phyloP scores from a whole-genome alignment of 2,113 vertebrate species.

The Leptobrachium leishanense region DNA sequence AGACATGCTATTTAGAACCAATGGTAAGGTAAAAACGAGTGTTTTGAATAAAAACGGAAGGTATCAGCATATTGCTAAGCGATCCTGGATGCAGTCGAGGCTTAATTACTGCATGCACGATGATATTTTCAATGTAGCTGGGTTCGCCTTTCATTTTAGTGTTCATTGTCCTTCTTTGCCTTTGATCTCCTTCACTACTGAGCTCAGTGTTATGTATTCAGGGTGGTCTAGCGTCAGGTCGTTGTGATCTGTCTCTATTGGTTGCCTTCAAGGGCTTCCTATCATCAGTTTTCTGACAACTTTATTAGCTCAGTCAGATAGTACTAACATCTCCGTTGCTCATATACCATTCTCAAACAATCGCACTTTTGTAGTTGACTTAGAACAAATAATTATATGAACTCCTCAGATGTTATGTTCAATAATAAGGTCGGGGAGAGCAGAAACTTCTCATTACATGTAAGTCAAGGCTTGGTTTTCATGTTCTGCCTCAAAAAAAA shows the following conservation, averaged over 20 bases:
- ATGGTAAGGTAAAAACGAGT: too few species aligned
- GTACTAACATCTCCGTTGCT: constrained; percentile 57
- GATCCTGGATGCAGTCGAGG: background rate
- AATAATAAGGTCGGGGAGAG: constrained; percentile 76
- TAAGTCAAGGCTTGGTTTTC: constrained; percentile 67
- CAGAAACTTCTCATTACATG: constrained; percentile 76
- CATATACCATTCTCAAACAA: constrained; percentile 70
- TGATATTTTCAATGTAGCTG: constrained; percentile 39
- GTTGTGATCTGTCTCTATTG: constrained; percentile 73
- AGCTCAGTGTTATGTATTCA: constrained; percentile 70
- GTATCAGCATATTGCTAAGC: background rate
- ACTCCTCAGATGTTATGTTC: constrained; percentile 69
- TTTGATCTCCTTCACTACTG: constrained; percentile 76
- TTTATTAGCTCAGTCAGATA: constrained; percentile 80
- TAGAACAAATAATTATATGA: constrained; percentile 76
- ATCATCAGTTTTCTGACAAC: constrained; percentile 88
- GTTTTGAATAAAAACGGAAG: too few species aligned
- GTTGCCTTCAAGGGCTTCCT: constrained; percentile 80
- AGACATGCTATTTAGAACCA: too few species aligned
- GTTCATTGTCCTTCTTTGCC: constrained; percentile 67
- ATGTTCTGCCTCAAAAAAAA: constrained; percentile 65
- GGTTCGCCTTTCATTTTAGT: constrained; percentile 67
- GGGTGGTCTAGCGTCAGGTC: constrained; percentile 92
- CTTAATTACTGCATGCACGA: constrained; percentile 23
- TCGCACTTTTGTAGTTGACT: constrained; percentile 68